phyloP scores from a whole-genome alignment of 2,113 vertebrate genomes.

The Daubentonia madagascariensis region DNA sequence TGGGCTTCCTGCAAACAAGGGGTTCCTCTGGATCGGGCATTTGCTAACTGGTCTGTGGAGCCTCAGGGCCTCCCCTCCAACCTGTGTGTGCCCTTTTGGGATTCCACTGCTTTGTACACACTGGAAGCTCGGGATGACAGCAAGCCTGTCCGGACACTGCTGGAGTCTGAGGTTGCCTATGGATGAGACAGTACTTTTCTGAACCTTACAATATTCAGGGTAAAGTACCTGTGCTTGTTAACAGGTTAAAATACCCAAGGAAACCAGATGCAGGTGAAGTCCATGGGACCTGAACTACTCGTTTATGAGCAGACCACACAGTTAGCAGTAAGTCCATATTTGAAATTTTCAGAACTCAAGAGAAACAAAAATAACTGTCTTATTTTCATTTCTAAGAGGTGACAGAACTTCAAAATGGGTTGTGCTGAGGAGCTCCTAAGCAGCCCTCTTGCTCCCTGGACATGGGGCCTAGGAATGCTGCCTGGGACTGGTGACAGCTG shows the following conservation, averaged over 20 bases:
- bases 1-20: background rate
- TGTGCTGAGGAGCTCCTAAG: background rate
- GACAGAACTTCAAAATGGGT: background rate
- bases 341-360: background rate
- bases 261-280: background rate
- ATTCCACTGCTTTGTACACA: background rate
- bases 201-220: background rate
- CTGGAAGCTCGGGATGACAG: background rate
- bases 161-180: background rate
- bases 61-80: background rate
- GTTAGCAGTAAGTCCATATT: background rate
- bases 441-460: background rate
- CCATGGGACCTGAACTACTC: background rate
- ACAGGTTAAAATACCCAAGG: background rate
- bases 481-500: rapidly evolving
- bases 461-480: background rate
- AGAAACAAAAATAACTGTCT: background rate
- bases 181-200: background rate
- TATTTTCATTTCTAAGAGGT: background rate
- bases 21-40: background rate
- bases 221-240: background rate
- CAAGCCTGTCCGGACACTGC: background rate
- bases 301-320: background rate
- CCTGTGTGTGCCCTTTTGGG: rapidly evolving
- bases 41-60: background rate